These are phyloP conservation scores for Emydoidea blandingii DNA, from an alignment of 2,797 vertebrate genomes.

Conservation along the genomic window DNA sequence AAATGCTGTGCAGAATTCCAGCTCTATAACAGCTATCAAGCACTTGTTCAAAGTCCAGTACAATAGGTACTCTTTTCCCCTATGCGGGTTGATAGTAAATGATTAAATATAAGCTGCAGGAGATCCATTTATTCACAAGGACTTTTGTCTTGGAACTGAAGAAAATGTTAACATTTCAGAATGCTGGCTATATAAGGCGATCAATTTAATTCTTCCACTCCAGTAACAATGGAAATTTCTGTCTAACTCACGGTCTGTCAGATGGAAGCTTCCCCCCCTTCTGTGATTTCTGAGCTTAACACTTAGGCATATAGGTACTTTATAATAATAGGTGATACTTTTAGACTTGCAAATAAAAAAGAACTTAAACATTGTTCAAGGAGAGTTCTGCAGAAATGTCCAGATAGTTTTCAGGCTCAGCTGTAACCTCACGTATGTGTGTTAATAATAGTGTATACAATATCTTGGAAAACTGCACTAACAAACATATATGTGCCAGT, in stretches of 20 bases:
- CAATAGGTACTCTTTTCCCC: slow-evolving; percentile 32
- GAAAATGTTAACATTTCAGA: slow-evolving; percentile 41
- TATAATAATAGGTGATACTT: slow-evolving; percentile 27
- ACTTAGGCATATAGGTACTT: slow-evolving; percentile 47
- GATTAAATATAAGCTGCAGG: slow-evolving; percentile 65
- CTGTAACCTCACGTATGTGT: slow-evolving; percentile 38
- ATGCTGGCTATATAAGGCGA: slow-evolving; percentile 31
- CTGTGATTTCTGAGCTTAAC: slow-evolving; percentile 29
- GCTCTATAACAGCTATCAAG: slow-evolving; percentile 37
- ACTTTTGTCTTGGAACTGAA: slow-evolving; percentile 56
- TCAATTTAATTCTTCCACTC: slow-evolving; percentile 63
- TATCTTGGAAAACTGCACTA: slow-evolving; percentile 20
- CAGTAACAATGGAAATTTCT: slow-evolving; percentile 61
- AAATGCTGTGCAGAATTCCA: not conserved
- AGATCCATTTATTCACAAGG: slow-evolving; percentile 55
- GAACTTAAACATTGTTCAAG: slow-evolving; percentile 34
- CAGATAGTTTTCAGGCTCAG: slow-evolving; percentile 7
- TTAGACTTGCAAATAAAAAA: slow-evolving; percentile 43
- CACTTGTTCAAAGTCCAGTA: slow-evolving; percentile 6
- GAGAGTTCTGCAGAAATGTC: not conserved
- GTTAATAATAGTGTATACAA: not conserved
- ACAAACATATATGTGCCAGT: not conserved
- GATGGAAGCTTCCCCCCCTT: not conserved
- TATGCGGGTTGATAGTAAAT: slow-evolving; percentile 55
- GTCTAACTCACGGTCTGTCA: slow-evolving; percentile 37